Base-by-base conservation (phyloP, 2,113 vertebrate species). In the Butorides virescens region DNA sequence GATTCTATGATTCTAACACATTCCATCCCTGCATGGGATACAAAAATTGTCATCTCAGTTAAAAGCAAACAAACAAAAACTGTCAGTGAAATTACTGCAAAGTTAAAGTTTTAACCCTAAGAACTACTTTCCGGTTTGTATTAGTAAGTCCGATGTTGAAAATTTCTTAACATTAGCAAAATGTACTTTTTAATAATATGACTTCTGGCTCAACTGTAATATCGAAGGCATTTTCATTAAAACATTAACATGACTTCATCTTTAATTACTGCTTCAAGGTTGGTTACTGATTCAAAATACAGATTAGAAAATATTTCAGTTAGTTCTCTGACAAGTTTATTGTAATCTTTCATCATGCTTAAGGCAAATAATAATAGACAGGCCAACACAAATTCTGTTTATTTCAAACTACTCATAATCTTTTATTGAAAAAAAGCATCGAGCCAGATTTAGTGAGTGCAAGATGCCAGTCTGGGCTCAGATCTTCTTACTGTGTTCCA, bases 251-350 rank as follows among this genome's bases (percentile, higher is more conserved):
- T 92, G 36, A 94, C 93, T 94, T 96, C 88, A 94, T 91, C 58
- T 95, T 90, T 95, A 96, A 87, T 97, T 95, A 81, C 15, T 19
- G 50, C 77, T 87, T 95, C 58, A 87, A 79, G 14, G 18, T 62
- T 95, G 53, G 44, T 87, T 91, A 75, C 81, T 75, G 77, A 95
- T 95, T 91, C 7, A 15, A 96, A 95, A 67, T 77, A 76, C 39
- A 87, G 70, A 95, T 96, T 79, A 92, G 65, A 66, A 96, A 72
- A 78, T 83, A 73, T 18, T 93, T 93, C 29, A 52, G 42, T 87
- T 87, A 65, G 39, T 92, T 92, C 55, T 93, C 52, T 93, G 77
- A 70, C 25, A 96, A 84, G 36, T 91, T 73, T 68, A 49, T 58
- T 9, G 0, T 70, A 66, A 42, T 79, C 37, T 59, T 62, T 81